Conservation (phyloP, 2,113 vertebrate species). For the Pholis gunnellus region DNA sequence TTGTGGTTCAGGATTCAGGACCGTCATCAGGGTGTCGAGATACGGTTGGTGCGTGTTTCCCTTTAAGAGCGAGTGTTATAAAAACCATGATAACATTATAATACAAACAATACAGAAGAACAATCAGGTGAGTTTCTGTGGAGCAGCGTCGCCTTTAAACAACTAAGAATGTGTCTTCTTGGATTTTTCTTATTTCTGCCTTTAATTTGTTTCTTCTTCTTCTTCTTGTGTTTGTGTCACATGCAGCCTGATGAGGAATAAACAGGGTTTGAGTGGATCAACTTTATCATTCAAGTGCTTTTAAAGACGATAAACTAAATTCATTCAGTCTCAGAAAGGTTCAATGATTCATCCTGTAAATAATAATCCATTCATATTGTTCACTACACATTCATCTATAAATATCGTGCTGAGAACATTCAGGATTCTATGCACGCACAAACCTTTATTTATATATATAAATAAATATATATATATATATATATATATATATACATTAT, state of each 20-base stretch:
- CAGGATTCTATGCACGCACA: conserved; percentile 44
- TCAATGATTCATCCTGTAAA: too few species aligned
- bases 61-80: background rate
- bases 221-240: conserved; percentile 73
- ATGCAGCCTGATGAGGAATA: conserved; percentile 92
- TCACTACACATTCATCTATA: background rate
- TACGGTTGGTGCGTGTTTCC: background rate
- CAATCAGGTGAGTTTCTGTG: background rate
- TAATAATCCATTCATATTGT: background rate
- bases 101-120: background rate
- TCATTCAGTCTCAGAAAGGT: background rate
- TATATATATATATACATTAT: too few species aligned
- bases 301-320: conserved; percentile 12
- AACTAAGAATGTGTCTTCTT: background rate
- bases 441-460: too few species aligned
- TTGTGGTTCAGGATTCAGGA: too few species aligned
- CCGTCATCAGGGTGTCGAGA: too few species aligned
- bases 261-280: conserved; percentile 38
- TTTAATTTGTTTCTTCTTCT: background rate
- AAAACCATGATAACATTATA: background rate
- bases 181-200: background rate
- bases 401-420: background rate
- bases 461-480: too few species aligned
- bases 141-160: background rate
- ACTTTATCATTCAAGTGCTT: conserved; percentile 26